A percentile compares a stretch with the other conserved stretches of the same genome.
phyloP scores from a whole-genome alignment of 1,140 invertebrate genomes.

The Copidosoma floridanum region DNA sequence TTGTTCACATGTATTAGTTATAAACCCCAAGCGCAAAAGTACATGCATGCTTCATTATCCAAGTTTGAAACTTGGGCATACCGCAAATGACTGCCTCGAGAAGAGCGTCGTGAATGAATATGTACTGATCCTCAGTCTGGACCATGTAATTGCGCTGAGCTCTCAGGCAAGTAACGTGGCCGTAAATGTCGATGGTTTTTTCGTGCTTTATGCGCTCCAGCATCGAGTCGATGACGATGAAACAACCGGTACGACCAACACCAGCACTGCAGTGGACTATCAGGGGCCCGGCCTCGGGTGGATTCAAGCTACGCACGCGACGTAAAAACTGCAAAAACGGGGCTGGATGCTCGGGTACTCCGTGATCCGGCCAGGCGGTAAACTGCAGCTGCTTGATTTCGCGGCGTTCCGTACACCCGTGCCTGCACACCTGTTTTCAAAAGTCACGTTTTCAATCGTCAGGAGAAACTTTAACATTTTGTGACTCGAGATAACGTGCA shows the following conservation, averaged over 20 bases:
- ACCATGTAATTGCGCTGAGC: constrained; percentile 97
- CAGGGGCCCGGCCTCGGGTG: constrained; percentile 86
- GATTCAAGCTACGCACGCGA: constrained; percentile 86
- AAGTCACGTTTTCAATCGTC: too few relatives aligned
- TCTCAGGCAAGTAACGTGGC: constrained; percentile 94
- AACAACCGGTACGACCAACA: constrained; percentile 96
- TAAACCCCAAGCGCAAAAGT: too few relatives aligned
- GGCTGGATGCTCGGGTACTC: constrained; percentile 96
- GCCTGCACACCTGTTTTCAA: constrained; percentile 66
- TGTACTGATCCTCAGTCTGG: constrained; percentile 99
- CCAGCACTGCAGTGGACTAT: constrained; percentile 98
- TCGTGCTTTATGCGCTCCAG: constrained; percentile 91
- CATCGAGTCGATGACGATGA: constrained; percentile 98
- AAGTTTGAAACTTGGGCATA: too few relatives aligned
- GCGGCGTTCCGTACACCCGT: constrained; percentile 74
- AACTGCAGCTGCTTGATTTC: constrained; percentile 99
- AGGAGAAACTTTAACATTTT: too few relatives aligned
- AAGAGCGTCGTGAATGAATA: constrained; percentile 97
- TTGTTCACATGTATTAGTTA: too few relatives aligned
- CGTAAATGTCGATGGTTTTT: constrained; percentile 97
- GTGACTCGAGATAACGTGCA: too few relatives aligned
- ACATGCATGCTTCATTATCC: too few relatives aligned
- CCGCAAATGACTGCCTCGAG: constrained; percentile 95
- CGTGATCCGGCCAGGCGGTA: constrained; percentile 99
- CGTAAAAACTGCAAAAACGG: constrained; percentile 97